Percentiles rank a stretch among this genome's conserved stretches.
Evolutionary conservation across 2,797 vertebrate species (phyloP).

Genomic region (Acestrorhynchus altus): DNA sequence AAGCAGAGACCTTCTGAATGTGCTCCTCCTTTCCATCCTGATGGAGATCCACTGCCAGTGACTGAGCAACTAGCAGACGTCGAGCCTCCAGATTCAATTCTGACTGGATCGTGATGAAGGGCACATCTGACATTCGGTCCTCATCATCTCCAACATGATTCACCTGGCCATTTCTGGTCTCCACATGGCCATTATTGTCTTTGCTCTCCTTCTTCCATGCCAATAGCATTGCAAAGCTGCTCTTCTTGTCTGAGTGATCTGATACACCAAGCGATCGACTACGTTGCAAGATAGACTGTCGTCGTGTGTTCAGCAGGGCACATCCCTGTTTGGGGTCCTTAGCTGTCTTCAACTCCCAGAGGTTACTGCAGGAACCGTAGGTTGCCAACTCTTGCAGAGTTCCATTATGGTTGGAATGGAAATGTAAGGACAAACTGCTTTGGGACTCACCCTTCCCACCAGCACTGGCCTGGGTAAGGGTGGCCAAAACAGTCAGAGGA

Average conservation of each 20-base stretch:
- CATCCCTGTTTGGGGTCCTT: constrained; percentile 65
- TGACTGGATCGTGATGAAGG: constrained; percentile 83
- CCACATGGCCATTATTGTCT: constrained; percentile 29
- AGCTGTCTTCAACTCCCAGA: constrained; percentile 82
- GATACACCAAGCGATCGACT: constrained; percentile 75
- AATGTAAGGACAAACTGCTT: constrained; percentile 48
- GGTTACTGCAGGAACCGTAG: constrained; percentile 69
- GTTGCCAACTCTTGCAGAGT: constrained; percentile 36
- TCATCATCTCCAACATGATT: constrained; percentile 34
- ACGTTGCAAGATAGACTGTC: constrained; percentile 74
- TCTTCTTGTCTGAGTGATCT: constrained; percentile 42
- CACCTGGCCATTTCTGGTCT: background rate
- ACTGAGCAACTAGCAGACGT: constrained; percentile 87
- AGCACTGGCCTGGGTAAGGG: constrained; percentile 51
- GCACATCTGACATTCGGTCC: constrained; percentile 72
- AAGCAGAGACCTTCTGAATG: constrained; percentile 81
- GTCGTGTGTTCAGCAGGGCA: constrained; percentile 68
- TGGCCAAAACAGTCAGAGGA: constrained; percentile 71
- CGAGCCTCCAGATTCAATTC: constrained; percentile 84
- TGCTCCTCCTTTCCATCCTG: constrained; percentile 81
- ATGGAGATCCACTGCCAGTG: constrained; percentile 86
- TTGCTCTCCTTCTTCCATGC: constrained; percentile 64
- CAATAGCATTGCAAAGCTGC: constrained; percentile 57
- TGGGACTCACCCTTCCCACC: constrained; percentile 60
- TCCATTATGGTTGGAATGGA: background rate